Evolutionary conservation across 2,113 vertebrate genomes (phyloP).

Genomic region (Callospermophilus lateralis): DNA sequence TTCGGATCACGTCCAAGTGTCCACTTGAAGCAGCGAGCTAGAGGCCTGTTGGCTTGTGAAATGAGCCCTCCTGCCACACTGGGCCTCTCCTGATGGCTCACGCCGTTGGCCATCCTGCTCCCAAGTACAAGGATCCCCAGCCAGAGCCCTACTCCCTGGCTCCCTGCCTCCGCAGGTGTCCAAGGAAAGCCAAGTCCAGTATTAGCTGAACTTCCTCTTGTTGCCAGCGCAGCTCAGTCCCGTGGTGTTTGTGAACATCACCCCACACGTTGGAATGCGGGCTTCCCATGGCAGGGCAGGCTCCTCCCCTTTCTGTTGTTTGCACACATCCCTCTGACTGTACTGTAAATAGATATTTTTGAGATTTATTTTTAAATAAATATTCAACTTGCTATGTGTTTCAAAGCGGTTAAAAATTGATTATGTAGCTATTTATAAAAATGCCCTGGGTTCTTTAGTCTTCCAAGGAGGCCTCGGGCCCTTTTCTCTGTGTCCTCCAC

Average conservation of each 20-base stretch:
- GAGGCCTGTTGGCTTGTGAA: slow-evolving; percentile 83
- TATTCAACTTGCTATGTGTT: slow-evolving; percentile 87
- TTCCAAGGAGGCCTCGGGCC: slow-evolving; percentile 50
- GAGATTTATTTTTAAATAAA: slow-evolving; percentile 92
- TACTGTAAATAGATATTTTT: slow-evolving; percentile 89
- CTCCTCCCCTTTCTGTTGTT: slow-evolving; percentile 82
- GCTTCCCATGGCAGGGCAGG: slow-evolving; percentile 66
- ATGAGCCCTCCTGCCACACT: slow-evolving; percentile 82
- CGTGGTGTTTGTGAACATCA: slow-evolving; percentile 58
- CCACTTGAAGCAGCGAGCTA: slow-evolving; percentile 53
- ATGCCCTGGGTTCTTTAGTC: slow-evolving; percentile 85
- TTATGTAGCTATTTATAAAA: slow-evolving; percentile 84
- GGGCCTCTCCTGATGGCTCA: slow-evolving; percentile 73
- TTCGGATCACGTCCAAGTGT: not conserved
- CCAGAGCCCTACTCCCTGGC: not conserved
- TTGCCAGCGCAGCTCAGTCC: slow-evolving; percentile 75
- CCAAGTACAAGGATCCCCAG: not conserved
- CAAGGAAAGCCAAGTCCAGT: slow-evolving; percentile 52
- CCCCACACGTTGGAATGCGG: not conserved
- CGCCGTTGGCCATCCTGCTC: not conserved
- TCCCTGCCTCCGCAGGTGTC: not conserved
- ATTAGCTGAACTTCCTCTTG: slow-evolving; percentile 78
- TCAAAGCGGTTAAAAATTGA: slow-evolving; percentile 85
- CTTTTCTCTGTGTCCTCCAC: slow-evolving; percentile 74
- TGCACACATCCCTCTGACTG: slow-evolving; percentile 83